Evolutionary conservation across 2,888 invertebrate species (phyloP), one percentile per base, ranked within the genome.

Genomic region (Alloplasta piceator): DNA sequence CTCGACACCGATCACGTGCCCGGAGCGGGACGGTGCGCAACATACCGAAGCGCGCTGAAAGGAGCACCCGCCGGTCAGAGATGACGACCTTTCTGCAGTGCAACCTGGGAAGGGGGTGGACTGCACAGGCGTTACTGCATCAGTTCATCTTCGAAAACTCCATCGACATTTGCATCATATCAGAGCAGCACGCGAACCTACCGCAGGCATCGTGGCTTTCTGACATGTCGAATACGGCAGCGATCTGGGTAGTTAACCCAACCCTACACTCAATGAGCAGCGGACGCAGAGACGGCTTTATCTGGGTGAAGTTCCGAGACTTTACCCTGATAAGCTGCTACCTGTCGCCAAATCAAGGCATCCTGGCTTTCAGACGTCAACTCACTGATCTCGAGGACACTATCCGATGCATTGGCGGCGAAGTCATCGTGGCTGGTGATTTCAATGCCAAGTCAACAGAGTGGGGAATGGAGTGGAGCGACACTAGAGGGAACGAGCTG

Each of bases 371-470:
- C 38, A 39, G 61, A 3, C 71, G 38, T 0, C 41, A 77, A 10
- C 48, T 80, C 1, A 56, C 41, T 9, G 26, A 68, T 5, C 73
- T 80, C 0, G 80, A 70, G 58, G 80, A 80, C 38, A 58, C 64
- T 6, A 64, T 72, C 1, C 60, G 50, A 7, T 46, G 46, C 9
- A 39, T 61, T 10, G 67, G 9, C 6, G 81, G 72, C 0, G 79
- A 81, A 14, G 76, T 77, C 36, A 75, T 84, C n/a, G 70, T 78
- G 5, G 80, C 79, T 46, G 83, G 82, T 0, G 85, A 80, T 48
- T 52, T 78, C 14, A 82, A 83, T 52, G 81, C 83, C 16, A 71
- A 75, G 55, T 80, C 83, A 39, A 55, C 63, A 2, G 83, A 83
- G 4, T 80, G 84, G 85, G 83, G 84, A 6, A 78, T 58, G 52